Conservation (phyloP, 2,113 vertebrate genomes). For the Hyaena hyaena region DNA sequence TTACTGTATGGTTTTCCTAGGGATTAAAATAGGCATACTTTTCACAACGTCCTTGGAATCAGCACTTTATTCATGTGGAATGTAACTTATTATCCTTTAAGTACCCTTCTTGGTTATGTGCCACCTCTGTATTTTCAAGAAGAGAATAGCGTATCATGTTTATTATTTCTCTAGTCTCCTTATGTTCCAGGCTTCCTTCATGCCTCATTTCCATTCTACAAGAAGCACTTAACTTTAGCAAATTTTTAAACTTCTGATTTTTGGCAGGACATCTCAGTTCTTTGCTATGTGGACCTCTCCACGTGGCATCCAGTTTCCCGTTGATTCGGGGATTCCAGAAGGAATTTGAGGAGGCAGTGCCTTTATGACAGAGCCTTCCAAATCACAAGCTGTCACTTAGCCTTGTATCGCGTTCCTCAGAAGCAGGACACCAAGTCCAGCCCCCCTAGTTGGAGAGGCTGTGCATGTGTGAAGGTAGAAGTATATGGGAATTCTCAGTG, state of each 20-base stretch:
- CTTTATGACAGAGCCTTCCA: too few species aligned
- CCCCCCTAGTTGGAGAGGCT: neutral
- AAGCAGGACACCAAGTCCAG: neutral
- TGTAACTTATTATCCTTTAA: neutral
- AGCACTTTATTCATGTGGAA: neutral
- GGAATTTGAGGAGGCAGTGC: too few species aligned
- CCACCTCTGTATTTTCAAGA: neutral
- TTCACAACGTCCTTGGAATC: neutral
- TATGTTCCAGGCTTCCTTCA: neutral
- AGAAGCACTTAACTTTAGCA: neutral
- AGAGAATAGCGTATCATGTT: neutral
- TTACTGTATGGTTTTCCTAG: neutral
- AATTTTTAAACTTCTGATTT: neutral
- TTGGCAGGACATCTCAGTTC: neutral
- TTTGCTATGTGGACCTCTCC: neutral
- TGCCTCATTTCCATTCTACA: neutral
- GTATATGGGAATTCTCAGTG: too few species aligned
- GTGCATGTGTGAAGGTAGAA: too few species aligned
- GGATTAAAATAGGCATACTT: neutral
- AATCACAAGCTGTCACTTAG: neutral
- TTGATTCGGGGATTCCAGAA: too few species aligned
- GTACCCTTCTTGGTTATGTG: neutral
- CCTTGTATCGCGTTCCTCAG: neutral
- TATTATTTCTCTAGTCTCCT: neutral
- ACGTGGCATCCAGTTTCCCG: accelerated